Evolutionary conservation across 2,888 invertebrate genomes (phyloP), one percentile per base, ranked within the genome.

Genomic region (Lampropteryx suffumata): DNA sequence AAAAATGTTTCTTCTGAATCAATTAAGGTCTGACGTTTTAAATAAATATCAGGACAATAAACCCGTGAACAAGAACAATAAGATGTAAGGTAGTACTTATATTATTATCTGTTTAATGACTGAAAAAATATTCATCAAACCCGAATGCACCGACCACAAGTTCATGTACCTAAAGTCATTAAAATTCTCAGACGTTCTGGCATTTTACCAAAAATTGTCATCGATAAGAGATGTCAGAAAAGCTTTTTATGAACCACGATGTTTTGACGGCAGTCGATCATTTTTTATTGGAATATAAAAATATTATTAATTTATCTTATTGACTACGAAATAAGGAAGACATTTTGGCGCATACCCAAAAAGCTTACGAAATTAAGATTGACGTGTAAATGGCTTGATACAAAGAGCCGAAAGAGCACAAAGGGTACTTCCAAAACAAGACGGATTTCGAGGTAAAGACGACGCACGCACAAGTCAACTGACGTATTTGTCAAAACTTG

Each of bases 111-210:
- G 47, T 37, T 36, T 26, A 33, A 14, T 37, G 32, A 9, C 26
- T 33, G 21, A 40, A 45, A 40, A 28, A 28, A 12, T 34, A 30
- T 44, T 42, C 41, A 35, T 36, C 21, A 36, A 50, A 48, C 5
- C 11, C 26, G 27, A 59, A 45, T 61, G 57, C 57, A 61, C 30
- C 36, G 41, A 32, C 36, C 48, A 24, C 24, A 55, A 41, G 36
- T 50, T 50, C 36, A 53, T 17, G 28, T 59, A 59, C 51, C 55
- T 47, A 53, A 58, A 61, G 57, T 68, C 69, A 62, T 75, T 71
- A 69, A 75, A 69, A 75, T 75, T 70, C 73, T 62, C 75, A 75
- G 75, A 75, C 75, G 50, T 68, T 71, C 66, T 75, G 75, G 75
- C 75, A 64, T 63, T 61, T 48, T 47, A 67, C 74, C 75, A 75